Evolutionary conservation across 1,140 invertebrate genomes (phyloP), one percentile per base, ranked within the genome.

Genomic region (Camponotus vicinus): DNA sequence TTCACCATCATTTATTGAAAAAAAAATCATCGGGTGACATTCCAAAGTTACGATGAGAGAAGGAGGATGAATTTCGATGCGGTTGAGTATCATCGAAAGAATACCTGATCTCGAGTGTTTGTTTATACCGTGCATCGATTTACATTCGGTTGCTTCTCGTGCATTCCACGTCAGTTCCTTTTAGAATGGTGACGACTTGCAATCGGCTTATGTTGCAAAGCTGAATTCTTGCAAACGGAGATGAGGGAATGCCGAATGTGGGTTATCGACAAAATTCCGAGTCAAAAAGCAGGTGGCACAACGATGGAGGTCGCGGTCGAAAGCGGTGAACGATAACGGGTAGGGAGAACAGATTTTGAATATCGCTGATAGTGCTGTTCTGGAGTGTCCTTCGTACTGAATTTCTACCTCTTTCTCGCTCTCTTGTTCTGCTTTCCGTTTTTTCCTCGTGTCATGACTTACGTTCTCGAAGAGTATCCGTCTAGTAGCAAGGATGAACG

Each of bases 361-460:
- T 94, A 95, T 92, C 85, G 94, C 94, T 95, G 94, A 95, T 93
- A 91, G 63, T 87, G 92, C 90, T 86, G 88, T 87, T 61, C 92
- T 94, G 84, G 89, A 94, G 93, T 70, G 86, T 89, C 71, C 92
- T 94, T 91, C 85, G 86, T 67, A 83, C 87, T 85, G 86, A 88
- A 83, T 91, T 92, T 92, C 90, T 90, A 89, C 91, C 85, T 91
- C 83, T 85, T 93, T 92, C 91, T 85, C 82, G 85, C 87, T 88
- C 70, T 91, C 87, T 79, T n/a, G 6, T 52, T 15, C 4, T 64
- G 37, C 42, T 80, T 52, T 15, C n/a, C 40, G 5, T 45, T 34
- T 63, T 13, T 64, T 42, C 11, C 27, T 15, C 18, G n/a, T 21
- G 21, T 71, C 45, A 55, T 15, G 6, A 5, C 61, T 64, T 45